A percentile compares a stretch with the other conserved stretches of the same genome.
Evolutionary conservation across 2,888 invertebrate species (phyloP).

Genomic region (Vannuccia rotundouncinata): DNA sequence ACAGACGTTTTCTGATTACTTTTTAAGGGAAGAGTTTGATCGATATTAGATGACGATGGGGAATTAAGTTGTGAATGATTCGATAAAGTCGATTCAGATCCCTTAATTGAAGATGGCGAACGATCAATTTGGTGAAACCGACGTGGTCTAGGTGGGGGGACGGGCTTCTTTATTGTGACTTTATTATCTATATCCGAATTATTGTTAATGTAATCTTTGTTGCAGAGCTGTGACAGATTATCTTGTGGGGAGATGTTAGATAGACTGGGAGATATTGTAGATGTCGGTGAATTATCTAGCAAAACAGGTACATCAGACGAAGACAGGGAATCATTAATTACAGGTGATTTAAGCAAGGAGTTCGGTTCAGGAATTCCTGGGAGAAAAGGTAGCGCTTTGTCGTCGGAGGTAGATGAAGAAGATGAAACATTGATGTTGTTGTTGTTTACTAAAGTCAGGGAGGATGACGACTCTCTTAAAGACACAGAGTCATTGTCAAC

Average conservation of each 20-base stretch:
- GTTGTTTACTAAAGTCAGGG: too few species aligned
- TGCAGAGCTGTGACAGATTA: not conserved
- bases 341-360: not conserved
- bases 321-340: not conserved
- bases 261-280: not conserved
- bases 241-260: not conserved
- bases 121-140: not conserved
- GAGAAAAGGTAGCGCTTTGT: not conserved
- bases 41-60: not conserved
- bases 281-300: not conserved
- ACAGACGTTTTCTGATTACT: not conserved
- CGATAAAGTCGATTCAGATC: not conserved
- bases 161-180: not conserved
- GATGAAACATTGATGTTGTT: not conserved
- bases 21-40: not conserved
- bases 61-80: not conserved
- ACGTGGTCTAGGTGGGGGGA: not conserved
- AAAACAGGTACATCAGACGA: not conserved
- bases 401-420: not conserved
- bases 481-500: not conserved
- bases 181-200: not conserved
- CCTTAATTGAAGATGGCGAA: not conserved
- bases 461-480: too few species aligned
- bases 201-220: not conserved
- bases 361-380: not conserved